Percentiles rank a stretch among this genome's conserved stretches.
Conservation (phyloP, 2,113 vertebrate genomes). For the Vidua macroura region DNA sequence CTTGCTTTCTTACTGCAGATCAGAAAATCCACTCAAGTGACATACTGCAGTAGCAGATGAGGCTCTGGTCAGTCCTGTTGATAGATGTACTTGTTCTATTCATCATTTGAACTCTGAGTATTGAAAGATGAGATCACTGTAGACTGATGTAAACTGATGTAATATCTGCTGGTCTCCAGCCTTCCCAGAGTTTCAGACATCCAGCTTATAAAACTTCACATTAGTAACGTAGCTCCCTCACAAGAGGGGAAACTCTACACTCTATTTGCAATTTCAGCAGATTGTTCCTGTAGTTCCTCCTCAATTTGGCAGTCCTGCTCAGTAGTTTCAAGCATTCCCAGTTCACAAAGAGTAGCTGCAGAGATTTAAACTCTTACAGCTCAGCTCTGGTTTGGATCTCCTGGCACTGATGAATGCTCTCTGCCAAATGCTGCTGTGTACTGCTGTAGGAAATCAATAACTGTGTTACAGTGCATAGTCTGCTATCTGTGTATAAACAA, state of each 20-base stretch:
- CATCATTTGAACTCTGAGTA: background rate
- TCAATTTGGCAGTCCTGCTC: background rate
- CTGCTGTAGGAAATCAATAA: background rate
- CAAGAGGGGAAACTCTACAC: background rate
- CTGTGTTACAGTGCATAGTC: background rate
- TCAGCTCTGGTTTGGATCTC: background rate
- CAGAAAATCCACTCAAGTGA: background rate
- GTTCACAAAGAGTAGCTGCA: background rate
- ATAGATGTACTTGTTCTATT: background rate
- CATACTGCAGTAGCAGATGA: background rate
- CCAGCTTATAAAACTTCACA: background rate
- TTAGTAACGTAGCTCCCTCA: background rate
- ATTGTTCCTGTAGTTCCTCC: background rate
- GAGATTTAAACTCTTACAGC: background rate
- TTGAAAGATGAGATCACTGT: background rate
- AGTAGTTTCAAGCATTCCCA: background rate
- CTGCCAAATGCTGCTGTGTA: background rate
- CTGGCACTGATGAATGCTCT: background rate
- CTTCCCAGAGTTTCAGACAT: background rate
- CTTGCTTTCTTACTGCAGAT: background rate
- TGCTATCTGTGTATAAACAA: background rate
- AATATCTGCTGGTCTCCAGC: background rate
- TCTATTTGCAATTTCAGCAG: background rate
- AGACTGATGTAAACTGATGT: background rate
- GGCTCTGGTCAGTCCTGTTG: background rate